Base-by-base conservation (phyloP, 2,888 invertebrate species). In the Tanypteryx hageni region DNA sequence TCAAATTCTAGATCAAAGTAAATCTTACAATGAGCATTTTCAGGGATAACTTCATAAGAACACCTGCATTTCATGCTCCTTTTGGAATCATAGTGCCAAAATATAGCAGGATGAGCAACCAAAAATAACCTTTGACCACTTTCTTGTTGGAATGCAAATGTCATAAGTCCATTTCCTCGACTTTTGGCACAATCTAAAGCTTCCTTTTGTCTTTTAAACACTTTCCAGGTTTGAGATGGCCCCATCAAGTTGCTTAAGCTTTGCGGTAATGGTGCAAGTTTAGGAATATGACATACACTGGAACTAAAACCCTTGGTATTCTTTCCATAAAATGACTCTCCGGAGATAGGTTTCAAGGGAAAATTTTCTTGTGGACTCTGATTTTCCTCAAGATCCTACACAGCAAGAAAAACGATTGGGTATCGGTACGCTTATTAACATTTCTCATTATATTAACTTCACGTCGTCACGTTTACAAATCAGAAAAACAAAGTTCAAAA, bases 1-100 rank as follows among this genome's bases (percentile, higher is more conserved):
- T 94, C 94, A 94, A 95, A 96, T 94, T 96, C 96, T 57, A 96
- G 94, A 94, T 96, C 96, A 94, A 96, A 96, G 94, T 96, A 96
- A 31, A 96, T 93, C 94, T 96, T 96, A 93, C 96, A 96, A 0
- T 95, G 95, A n/a, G 94, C 93, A 93, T 95, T 95, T 93, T 95
- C 95, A 22, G 95, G 94, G 92, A 96, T 96, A 8, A 96, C 95
- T 95, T 96, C 96, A 93, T 95, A 96, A 0, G 95, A 94, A 92
- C 95, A 95, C 93, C 95, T 94, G 27, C 94, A 92, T 68, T 94
- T 94, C 0, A 93, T 92, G 9, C 93, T 92, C 81, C 94, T 94
- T 56, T 93, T 93, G 18, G 93, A 93, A 92, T 95, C 94, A 93
- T 95, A 94, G 93, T 94, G 94, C 95, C 95, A 96, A 93, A 95